Base-by-base conservation (phyloP, 2,888 invertebrate species). In the Epirrhoe tristata region DNA sequence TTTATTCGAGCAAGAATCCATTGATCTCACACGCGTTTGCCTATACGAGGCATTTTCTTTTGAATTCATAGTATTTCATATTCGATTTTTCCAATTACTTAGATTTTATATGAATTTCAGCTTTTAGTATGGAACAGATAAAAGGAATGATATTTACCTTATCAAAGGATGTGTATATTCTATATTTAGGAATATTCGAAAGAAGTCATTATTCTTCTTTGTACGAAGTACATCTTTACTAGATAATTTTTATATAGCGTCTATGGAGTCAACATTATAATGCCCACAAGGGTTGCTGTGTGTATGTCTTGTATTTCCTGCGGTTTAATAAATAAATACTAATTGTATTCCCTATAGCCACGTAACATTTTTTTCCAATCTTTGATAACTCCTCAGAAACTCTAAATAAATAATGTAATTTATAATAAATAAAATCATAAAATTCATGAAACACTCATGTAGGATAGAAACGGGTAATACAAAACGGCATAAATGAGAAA, bases 401-500 rank as follows among this genome's bases (percentile, higher is more conserved):
- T n/a, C n/a, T 10, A 36, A 36, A 10, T 8, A 36, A 36, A 10
- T 10, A 8, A 8, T 36, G 1, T 36, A 39, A 39, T 43, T 3
- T 12, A 43, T 43, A 12, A 12, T 43, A 12, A n/a, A 43, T 43
- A 36, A 8, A 10, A 36, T 8, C 39, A 51, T 53, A 46, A 59
- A 59, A 63, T 56, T 36, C 51, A 56, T 56, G 36, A 58, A 59
- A 67, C 67, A 63, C 67, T 68, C 59, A 64, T 69, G 59, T 53
- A 46, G n/a, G 43, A 31, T 62, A 53, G 66, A 52, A 62, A 66
- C 65, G 63, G 68, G 67, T 69, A 70, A 67, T 58, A 73, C 73
- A 74, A 72, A 73, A 71, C 74, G 74, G 69, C 72, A 81, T 81
- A 80, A 75, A 81, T 82, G 82, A 82, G 77, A 82, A 84, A 85